Evolutionary conservation across 2,797 vertebrate genomes (phyloP).

Genomic region (Sorex maritimensis): DNA sequence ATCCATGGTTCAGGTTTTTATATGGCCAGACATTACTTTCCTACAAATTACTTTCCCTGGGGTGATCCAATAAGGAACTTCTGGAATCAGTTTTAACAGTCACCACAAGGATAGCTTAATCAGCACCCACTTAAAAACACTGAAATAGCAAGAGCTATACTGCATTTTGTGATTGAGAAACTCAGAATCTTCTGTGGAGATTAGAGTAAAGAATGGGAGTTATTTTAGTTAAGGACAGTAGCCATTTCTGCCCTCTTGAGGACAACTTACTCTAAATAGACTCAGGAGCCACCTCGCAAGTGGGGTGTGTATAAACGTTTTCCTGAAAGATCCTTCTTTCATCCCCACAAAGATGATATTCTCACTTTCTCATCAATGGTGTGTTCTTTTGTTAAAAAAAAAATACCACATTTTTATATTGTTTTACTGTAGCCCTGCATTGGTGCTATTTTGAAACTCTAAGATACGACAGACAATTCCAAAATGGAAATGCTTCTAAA

Average conservation of each 20-base stretch:
- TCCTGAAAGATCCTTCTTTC: conserved; percentile 12
- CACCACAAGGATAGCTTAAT: not conserved
- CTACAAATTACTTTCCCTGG: not conserved
- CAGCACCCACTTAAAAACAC: not conserved
- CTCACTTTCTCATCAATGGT: conserved; percentile 3
- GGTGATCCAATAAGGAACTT: not conserved
- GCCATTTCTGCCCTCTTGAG: not conserved
- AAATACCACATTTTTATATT: not conserved
- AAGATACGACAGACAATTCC: conserved; percentile 13
- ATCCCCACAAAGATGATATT: not conserved
- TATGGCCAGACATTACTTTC: not conserved
- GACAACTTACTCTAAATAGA: conserved; percentile 3
- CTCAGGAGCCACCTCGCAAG: too few species aligned
- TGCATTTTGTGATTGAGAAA: not conserved
- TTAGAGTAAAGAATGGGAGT: conserved; percentile 2
- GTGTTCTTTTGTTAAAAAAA: conserved; percentile 29
- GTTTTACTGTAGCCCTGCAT: conserved; percentile 3
- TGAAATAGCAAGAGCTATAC: not conserved
- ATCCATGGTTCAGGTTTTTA: conserved; percentile 25
- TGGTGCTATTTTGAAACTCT: conserved; percentile 33
- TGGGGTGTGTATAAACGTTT: conserved; percentile 1
- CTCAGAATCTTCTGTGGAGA: conserved; percentile 11
- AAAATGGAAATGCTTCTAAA: not conserved
- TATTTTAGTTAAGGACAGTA: conserved; percentile 43
- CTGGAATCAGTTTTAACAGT: not conserved